Base-by-base conservation (phyloP, 2,888 invertebrate genomes). In the Barypeithes pellucidus region DNA sequence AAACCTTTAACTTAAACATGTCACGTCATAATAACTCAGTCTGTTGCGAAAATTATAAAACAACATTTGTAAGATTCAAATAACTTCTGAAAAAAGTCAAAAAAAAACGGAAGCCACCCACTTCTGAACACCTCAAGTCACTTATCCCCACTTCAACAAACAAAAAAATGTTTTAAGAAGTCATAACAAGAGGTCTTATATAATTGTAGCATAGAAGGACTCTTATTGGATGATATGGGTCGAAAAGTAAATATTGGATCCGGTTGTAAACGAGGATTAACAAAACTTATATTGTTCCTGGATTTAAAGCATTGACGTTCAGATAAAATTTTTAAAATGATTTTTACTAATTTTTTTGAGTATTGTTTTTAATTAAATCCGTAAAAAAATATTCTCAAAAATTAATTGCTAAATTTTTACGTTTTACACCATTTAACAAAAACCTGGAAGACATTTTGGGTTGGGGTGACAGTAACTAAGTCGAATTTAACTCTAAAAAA, bases 41-140 rank as follows among this genome's bases (percentile, higher is more conserved):
- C 54, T 33, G 54, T 54, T 33, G 33, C 54, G 9, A 33, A 54
- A 54, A 54, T 54, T 54, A 54, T 33, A 54, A 54, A 16, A 54
- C 3, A 54, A 54, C 54, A 54, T 54, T 16, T 33, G 2, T 20
- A 12, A 50, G 24, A 22, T 7, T 9, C 5, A 0, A 24, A 50
- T 24, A 50, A 33, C 33, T 14, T 54, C 54, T 54, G 3, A 14
- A 29, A 54, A 54, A 29, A 16, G n/a, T 54, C n/a, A 5, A 8
- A 33, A 54, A 3, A 54, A 29, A 33, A 54, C 54, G 16, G 54
- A 33, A 54, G 54, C 54, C 2, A 14, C 2, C 14, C 29, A 54
- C 29, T 54, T 52, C n/a, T 33, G n/a, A 52, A 54, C 16, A 54
- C 33, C 29, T 54, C 11, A 14, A 54, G 33, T 54, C 54, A 33